Conservation (phyloP, 1,140 invertebrate genomes). For the Cotesia chilonis region DNA sequence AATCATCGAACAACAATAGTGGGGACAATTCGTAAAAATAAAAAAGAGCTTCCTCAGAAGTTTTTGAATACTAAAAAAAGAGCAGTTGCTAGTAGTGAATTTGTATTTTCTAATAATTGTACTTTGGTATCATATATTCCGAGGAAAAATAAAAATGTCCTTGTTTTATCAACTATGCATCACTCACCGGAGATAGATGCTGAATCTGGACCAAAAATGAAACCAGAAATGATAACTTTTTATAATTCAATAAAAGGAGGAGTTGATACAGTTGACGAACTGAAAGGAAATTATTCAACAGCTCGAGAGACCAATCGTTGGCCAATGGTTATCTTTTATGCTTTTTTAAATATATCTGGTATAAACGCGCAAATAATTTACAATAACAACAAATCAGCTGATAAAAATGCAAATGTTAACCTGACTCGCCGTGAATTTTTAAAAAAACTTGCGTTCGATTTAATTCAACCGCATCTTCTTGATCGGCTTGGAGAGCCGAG, state of each 20-base stretch:
- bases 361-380: too few species aligned
- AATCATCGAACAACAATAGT: constrained; percentile 51
- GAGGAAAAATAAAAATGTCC: constrained; percentile 21
- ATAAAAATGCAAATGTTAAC: too few species aligned
- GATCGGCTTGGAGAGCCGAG: too few species aligned
- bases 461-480: too few species aligned
- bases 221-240: constrained; percentile 57
- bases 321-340: too few species aligned
- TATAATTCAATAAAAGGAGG: constrained; percentile 50
- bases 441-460: too few species aligned
- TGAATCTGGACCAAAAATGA: constrained; percentile 32
- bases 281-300: too few species aligned
- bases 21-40: constrained; percentile 53
- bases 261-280: too few species aligned
- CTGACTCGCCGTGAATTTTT: too few species aligned
- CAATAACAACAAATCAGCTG: too few species aligned
- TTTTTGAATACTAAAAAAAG: constrained; percentile 34
- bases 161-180: constrained; percentile 5
- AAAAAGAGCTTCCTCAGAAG: constrained; percentile 51
- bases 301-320: too few species aligned
- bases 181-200: constrained; percentile 5
- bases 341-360: too few species aligned
- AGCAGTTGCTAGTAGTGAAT: neutral
- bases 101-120: neutral
- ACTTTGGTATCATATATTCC: constrained; percentile 15